phyloP scores from a whole-genome alignment of 2,888 invertebrate species.

The Tridacna gigas region DNA sequence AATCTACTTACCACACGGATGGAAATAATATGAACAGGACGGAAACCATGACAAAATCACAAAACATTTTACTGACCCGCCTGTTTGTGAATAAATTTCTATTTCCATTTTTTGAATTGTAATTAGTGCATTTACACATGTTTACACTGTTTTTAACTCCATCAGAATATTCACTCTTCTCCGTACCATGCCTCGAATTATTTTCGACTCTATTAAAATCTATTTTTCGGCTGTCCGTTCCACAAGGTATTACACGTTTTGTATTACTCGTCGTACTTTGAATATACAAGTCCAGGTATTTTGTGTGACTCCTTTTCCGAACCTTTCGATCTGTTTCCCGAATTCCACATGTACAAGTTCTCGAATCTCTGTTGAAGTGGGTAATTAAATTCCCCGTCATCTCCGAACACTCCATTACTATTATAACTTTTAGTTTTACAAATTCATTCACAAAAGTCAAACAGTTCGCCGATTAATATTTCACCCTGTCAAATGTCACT shows the following conservation, averaged over 20 bases:
- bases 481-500: no score
- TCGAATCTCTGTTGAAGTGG: neutral
- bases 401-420: neutral
- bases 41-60: neutral
- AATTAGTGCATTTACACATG: neutral
- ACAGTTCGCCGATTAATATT: no score
- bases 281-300: neutral
- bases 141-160: slow-evolving; percentile 8
- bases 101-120: neutral
- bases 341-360: slow-evolving; percentile 2
- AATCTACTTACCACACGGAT: slow-evolving; percentile 9
- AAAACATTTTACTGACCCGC: neutral
- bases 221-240: neutral
- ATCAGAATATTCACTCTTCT: neutral
- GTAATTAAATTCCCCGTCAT: neutral
- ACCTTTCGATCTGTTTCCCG: neutral
- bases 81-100: neutral
- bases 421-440: neutral
- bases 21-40: slow-evolving; percentile 12
- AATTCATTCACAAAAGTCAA: neutral
- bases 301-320: neutral
- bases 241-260: neutral
- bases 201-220: neutral
- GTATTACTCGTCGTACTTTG: neutral
- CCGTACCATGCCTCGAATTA: neutral